phyloP scores from a whole-genome alignment of 2,888 invertebrate genomes.

The Lucinisca nassula region DNA sequence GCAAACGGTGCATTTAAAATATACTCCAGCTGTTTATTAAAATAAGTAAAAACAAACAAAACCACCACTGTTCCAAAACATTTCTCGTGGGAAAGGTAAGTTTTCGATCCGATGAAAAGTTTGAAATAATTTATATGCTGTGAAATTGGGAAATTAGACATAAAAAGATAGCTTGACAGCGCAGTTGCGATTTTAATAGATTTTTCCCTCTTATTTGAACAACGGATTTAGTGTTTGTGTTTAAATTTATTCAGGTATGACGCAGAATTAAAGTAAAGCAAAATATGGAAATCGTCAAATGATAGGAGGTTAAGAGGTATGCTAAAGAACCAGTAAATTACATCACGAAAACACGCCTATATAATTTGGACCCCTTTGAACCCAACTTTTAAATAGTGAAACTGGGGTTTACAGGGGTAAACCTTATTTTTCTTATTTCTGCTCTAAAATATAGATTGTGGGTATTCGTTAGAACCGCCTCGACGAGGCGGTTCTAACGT shows the following conservation, averaged over 20 bases:
- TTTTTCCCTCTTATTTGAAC: constrained; percentile 3
- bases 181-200: constrained; percentile 2
- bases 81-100: constrained; percentile 2
- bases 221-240: background rate
- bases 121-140: background rate
- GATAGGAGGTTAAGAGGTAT: too few species aligned
- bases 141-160: background rate
- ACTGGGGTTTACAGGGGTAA: too few species aligned
- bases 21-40: constrained; percentile 3
- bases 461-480: too few species aligned
- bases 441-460: too few species aligned
- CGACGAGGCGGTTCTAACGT: too few species aligned
- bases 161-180: background rate
- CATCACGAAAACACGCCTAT: too few species aligned
- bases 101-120: background rate
- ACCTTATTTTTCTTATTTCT: too few species aligned
- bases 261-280: too few species aligned
- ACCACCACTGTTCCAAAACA: background rate
- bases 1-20: background rate
- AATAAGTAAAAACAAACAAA: background rate
- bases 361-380: too few species aligned
- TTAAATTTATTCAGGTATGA: background rate
- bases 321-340: too few species aligned
- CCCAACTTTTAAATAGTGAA: too few species aligned
- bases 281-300: too few species aligned